phyloP scores from a whole-genome alignment of 2,113 vertebrate genomes.

The Nannospalax galili region DNA sequence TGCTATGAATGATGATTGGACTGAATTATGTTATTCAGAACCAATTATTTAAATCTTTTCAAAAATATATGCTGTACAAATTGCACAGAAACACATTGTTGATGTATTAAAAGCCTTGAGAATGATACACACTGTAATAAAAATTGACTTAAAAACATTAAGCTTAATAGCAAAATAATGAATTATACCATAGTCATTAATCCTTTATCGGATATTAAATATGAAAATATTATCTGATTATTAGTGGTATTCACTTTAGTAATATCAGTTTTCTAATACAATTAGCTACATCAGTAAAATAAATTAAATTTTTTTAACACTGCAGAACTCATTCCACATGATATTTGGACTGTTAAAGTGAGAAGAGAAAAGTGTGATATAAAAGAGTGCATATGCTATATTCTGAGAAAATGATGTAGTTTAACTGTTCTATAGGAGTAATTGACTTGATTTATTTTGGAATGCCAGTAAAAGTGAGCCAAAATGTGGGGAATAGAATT shows the following conservation, averaged over 20 bases:
- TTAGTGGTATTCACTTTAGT: slow-evolving; percentile 38
- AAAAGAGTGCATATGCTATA: background rate
- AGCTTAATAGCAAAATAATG: slow-evolving; percentile 47
- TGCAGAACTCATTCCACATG: slow-evolving; percentile 1
- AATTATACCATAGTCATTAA: slow-evolving; percentile 53
- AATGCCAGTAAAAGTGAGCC: background rate
- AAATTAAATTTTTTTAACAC: slow-evolving; percentile 33
- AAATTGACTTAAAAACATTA: slow-evolving; percentile 64
- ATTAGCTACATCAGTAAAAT: slow-evolving; percentile 45
- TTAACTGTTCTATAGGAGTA: background rate
- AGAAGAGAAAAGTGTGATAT: background rate
- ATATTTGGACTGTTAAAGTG: background rate
- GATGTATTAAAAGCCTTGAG: slow-evolving; percentile 43
- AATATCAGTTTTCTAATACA: slow-evolving; percentile 66
- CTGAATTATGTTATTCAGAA: slow-evolving; percentile 51
- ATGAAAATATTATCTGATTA: slow-evolving; percentile 66
- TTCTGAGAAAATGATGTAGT: background rate
- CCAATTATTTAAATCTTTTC: slow-evolving; percentile 54
- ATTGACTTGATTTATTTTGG: background rate
- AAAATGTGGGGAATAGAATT: background rate
- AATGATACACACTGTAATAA: slow-evolving; percentile 68
- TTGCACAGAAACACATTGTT: background rate
- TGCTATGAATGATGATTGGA: slow-evolving; percentile 37
- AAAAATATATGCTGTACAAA: slow-evolving; percentile 10
- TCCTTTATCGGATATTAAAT: slow-evolving; percentile 63